Evolutionary conservation across 2,113 vertebrate species (phyloP).

Genomic region (Neomonachus schauinslandi): DNA sequence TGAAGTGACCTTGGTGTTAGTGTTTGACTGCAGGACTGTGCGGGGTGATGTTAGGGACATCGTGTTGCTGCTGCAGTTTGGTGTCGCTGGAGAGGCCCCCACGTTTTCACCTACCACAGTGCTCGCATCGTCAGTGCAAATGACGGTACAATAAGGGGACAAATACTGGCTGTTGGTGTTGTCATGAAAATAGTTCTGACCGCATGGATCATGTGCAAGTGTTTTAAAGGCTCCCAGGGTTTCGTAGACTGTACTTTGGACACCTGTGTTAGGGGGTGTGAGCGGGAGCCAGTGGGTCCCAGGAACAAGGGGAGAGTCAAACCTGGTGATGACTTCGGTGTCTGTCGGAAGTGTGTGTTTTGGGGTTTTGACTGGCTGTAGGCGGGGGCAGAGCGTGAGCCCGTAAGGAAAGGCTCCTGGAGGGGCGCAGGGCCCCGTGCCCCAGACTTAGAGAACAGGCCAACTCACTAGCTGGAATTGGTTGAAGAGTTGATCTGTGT

Average conservation of each 20-base stretch:
- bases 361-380: not conserved
- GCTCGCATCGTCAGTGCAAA: not conserved
- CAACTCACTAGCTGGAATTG: too few relatives aligned
- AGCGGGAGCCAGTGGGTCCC: not conserved
- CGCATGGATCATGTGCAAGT: not conserved
- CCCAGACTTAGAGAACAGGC: rapidly evolving
- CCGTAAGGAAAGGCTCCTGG: not conserved
- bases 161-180: not conserved
- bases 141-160: not conserved
- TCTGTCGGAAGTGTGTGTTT: not conserved
- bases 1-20: not conserved
- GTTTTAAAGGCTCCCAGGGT: not conserved
- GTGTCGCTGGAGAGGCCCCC: rapidly evolving
- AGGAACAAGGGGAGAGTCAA: too few relatives aligned
- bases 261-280: not conserved
- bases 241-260: not conserved
- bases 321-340: not conserved
- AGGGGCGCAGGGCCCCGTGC: rapidly evolving
- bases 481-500: not conserved
- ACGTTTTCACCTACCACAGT: rapidly evolving
- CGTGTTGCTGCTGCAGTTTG: not conserved
- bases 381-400: not conserved
- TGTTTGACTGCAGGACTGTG: rapidly evolving
- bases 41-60: not conserved
- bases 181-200: not conserved